Percentiles rank a stretch among this genome's conserved stretches.
Conservation (phyloP, 2,113 vertebrate genomes). For the Lates calcarifer region DNA sequence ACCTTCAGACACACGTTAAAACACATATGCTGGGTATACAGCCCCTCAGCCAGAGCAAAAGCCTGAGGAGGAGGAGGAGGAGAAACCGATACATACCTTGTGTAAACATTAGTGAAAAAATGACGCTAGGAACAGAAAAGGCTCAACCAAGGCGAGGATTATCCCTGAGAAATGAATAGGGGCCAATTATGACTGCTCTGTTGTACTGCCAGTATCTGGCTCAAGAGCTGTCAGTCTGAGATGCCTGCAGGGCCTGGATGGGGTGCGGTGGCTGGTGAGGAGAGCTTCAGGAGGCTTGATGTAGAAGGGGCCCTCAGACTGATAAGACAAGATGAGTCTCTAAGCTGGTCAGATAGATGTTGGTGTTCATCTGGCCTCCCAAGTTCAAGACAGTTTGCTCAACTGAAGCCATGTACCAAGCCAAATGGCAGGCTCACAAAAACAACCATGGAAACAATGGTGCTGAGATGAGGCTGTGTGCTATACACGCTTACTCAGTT, state of each 20-base stretch:
- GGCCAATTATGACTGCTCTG: constrained; percentile 73
- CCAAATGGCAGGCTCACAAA: constrained; percentile 16
- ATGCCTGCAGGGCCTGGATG: constrained; percentile 67
- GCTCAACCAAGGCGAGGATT: constrained; percentile 76
- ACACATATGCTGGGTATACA: constrained; percentile 70
- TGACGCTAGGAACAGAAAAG: constrained; percentile 69
- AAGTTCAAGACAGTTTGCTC: constrained; percentile 65
- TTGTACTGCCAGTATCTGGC: constrained; percentile 71
- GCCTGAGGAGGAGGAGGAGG: constrained; percentile 58
- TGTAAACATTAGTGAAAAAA: constrained; percentile 81
- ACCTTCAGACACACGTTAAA: constrained; percentile 71
- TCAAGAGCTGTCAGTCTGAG: constrained; percentile 75
- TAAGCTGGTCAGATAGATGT: constrained; percentile 20
- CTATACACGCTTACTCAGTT: not conserved
- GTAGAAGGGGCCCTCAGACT: constrained; percentile 24
- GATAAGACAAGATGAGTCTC: constrained; percentile 46
- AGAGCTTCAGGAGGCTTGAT: constrained; percentile 19
- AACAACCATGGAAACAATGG: not conserved
- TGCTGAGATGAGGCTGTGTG: not conserved
- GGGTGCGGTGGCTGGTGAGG: constrained; percentile 31
- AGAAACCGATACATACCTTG: constrained; percentile 79
- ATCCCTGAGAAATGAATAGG: constrained; percentile 79
- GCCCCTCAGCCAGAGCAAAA: constrained; percentile 48
- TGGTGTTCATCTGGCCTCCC: constrained; percentile 24
- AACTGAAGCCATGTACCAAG: constrained; percentile 16